Evolutionary conservation across 2,113 vertebrate genomes (phyloP).

Genomic region (Perca flavescens): DNA sequence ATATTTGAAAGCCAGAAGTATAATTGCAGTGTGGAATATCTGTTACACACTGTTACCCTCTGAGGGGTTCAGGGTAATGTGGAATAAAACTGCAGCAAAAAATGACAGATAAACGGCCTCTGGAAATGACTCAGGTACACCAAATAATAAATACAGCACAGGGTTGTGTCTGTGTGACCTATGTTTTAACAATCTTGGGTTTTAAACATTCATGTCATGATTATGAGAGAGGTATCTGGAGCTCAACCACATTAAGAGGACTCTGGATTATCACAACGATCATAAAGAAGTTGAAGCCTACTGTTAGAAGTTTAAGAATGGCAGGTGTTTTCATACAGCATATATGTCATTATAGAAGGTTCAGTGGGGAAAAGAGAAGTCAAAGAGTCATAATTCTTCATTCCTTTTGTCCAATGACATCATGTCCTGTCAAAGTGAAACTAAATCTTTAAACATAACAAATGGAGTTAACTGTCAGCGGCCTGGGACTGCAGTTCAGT

Average conservation of each 20-base stretch:
- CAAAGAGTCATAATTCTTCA: constrained; percentile 45
- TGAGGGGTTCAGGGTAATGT: constrained; percentile 62
- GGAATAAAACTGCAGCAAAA: constrained; percentile 70
- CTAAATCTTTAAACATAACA: constrained; percentile 76
- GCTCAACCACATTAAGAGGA: background rate
- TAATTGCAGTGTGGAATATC: constrained; percentile 79
- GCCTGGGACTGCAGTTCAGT: constrained; percentile 44
- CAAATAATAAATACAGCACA: constrained; percentile 33
- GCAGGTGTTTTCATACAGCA: constrained; percentile 45
- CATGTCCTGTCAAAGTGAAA: constrained; percentile 79
- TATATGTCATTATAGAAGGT: constrained; percentile 11
- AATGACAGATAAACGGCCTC: constrained; percentile 49
- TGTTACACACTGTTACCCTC: constrained; percentile 72
- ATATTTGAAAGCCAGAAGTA: constrained; percentile 62
- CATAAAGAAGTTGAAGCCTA: background rate
- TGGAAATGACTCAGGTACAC: constrained; percentile 66
- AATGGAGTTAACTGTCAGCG: constrained; percentile 65
- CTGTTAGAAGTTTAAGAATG: constrained; percentile 24
- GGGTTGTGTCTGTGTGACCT: constrained; percentile 1
- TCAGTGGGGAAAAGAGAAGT: constrained; percentile 53
- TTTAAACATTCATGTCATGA: constrained; percentile 8
- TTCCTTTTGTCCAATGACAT: constrained; percentile 70
- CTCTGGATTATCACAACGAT: constrained; percentile 6
- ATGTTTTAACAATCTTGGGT: background rate
- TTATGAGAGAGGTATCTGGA: constrained; percentile 3